phyloP scores from a whole-genome alignment of 2,797 vertebrate species.

The Schizopygopsis pylzovi region DNA sequence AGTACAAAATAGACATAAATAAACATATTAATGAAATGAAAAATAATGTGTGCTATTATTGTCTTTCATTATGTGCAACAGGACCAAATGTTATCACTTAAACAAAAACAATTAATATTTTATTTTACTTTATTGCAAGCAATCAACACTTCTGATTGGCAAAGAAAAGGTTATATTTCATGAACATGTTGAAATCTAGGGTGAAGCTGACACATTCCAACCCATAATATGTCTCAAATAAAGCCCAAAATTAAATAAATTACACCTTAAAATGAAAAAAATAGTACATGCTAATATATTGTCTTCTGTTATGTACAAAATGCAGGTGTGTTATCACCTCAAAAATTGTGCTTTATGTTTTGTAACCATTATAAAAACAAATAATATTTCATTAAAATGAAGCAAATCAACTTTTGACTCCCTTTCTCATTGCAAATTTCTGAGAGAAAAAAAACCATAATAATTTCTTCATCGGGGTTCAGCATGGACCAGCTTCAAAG shows the following conservation, averaged over 20 bases:
- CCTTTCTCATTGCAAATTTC: background rate
- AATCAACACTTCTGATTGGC: background rate
- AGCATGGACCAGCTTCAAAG: constrained; percentile 9
- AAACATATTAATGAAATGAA: background rate
- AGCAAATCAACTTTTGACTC: background rate
- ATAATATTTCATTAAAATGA: background rate
- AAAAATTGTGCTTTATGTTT: background rate
- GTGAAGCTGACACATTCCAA: background rate
- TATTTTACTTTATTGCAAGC: no score
- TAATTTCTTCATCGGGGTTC: constrained; percentile 5
- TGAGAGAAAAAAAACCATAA: background rate
- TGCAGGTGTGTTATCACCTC: background rate
- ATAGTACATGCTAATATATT: background rate
- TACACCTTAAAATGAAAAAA: background rate
- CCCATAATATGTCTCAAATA: background rate
- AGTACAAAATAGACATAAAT: background rate
- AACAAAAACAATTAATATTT: no score
- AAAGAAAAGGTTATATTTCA: no score
- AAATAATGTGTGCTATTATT: background rate
- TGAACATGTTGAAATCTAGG: background rate
- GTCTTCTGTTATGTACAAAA: background rate
- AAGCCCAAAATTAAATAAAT: background rate
- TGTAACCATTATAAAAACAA: background rate
- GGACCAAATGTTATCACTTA: background rate
- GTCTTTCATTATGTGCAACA: background rate